These are phyloP conservation scores for Panagrolaimus sp. DNA, from an alignment of 1,140 invertebrate species.

Conservation along the genomic window DNA sequence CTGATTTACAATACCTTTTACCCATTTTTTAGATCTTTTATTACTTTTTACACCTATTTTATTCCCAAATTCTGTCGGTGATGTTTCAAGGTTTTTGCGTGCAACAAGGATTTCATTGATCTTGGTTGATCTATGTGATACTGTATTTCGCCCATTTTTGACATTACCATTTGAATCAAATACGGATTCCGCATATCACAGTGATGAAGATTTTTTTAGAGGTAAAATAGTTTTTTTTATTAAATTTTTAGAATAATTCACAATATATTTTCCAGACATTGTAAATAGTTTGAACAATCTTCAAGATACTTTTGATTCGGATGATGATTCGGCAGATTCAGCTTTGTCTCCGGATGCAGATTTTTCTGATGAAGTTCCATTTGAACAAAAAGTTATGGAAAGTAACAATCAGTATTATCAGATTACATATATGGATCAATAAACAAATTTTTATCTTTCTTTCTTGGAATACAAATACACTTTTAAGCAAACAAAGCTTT, in stretches of 20 bases:
- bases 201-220: conserved; percentile 34
- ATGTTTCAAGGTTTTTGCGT: conserved; percentile 33
- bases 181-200: conserved; percentile 36
- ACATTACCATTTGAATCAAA: conserved; percentile 13
- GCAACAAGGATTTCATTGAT: conserved; percentile 34
- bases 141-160: conserved; percentile 30
- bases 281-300: conserved; percentile 18
- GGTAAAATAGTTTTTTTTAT: conserved; percentile 14
- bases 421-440: conserved; percentile 16
- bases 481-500: no score
- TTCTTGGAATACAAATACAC: no score
- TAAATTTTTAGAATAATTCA: not conserved
- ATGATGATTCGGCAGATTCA: conserved; percentile 9
- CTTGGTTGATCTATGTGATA: conserved; percentile 36
- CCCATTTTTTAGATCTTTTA: conserved; percentile 27
- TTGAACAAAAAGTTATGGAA: conserved; percentile 8
- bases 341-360: not conserved
- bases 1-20: not conserved
- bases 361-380: not conserved
- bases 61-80: conserved; percentile 36
- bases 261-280: conserved; percentile 14
- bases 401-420: conserved; percentile 22
- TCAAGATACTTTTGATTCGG: not conserved
- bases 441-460: not conserved
- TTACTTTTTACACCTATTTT: conserved; percentile 39